Base-by-base conservation (phyloP, 2,888 invertebrate genomes). In the Patella ulyssiponensis region DNA sequence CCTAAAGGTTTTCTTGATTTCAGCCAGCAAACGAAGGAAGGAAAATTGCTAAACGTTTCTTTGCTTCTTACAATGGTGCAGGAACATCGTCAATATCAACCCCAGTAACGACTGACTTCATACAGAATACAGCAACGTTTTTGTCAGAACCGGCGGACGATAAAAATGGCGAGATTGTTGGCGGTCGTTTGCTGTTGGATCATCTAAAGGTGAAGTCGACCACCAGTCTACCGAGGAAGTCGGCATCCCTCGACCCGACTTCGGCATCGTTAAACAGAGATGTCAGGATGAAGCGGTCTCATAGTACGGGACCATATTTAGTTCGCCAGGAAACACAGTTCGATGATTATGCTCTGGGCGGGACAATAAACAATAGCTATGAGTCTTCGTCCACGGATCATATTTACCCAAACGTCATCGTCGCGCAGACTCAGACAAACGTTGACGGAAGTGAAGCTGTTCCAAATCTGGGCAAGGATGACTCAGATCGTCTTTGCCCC, bases 1-100 rank as follows among this genome's bases (percentile, higher is more conserved):
- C 9, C 7, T 44, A 44, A 44, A 44, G 0, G 9, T 44, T 44
- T 44, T 44, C 44, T 64, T 64, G 20, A 2, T 64, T 64, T 64
- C 64, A 64, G 64, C 69, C 64, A 20, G 71, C 72, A 4, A 69
- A 77, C 4, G 54, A 71, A 9, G 76, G 77, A 23, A 76, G 73
- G 20, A 79, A 83, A 17, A 87, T 85, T 11, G 87, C 86, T 2
- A 82, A 85, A 2, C 80, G 81, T 73, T 78, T 87, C n/a, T 87
- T 86, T 72, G 86, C 85, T 0, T 84, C 87, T 0, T 87, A 87
- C 74, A 84, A 85, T 69, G 79, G 83, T 72, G 79, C 80, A 1
- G 77, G 77, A 58, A 52, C 75, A 9, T 56, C 79, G 27, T 78
- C 79, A n/a, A 78, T 82, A n/a, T 69, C 82, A 12, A 71, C 74